Evolutionary conservation across 2,113 vertebrate genomes (phyloP), one percentile per base, ranked within the genome.

Genomic region (Barbus barbus): DNA sequence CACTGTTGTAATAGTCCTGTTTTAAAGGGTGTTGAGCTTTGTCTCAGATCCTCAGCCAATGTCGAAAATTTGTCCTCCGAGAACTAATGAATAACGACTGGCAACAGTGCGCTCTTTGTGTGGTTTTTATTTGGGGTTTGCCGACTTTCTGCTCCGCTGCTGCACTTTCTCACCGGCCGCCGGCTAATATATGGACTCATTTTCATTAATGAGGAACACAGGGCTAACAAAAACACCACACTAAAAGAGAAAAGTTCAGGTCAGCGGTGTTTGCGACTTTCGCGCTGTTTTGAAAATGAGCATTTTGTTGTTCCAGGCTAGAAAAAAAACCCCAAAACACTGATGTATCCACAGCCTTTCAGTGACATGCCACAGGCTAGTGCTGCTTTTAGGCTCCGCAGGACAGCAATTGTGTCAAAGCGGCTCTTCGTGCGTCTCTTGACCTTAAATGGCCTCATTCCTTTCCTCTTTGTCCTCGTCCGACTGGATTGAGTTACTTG

Each of bases 11-110:
- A 90, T 75, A 65, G 75, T 24, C 74, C 65, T 71, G 67, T 83
- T 90, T 91, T 86, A 83, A 81, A 72, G 86, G 63, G 48, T 18
- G 82, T 60, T 73, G 80, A 88, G 87, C 82, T 78, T 73, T 13
- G 60, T 53, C 85, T 92, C 83, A 86, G 90, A 90, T 89, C 88
- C 60, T 20, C 1, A 46, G 89, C 88, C 89, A 89, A 83, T 76
- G 56, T 72, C 44, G 85, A 87, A 86, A 85, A 83, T 88, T 7
- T 71, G 82, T 90, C 88, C 36, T 77, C 22, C 13, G 90, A 85
- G 88, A 89, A 73, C 85, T 87, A 88, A 90, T 87, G 90, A 91
- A 91, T 83, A 89, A 84, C 88, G 81, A 80, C 69, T 88, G 82
- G 86, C 88, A 88, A 85, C 86, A 87, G 53, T 87, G 81, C 61